Evolutionary conservation across 2,113 vertebrate genomes (phyloP).

Genomic region (Oplegnathus fasciatus): DNA sequence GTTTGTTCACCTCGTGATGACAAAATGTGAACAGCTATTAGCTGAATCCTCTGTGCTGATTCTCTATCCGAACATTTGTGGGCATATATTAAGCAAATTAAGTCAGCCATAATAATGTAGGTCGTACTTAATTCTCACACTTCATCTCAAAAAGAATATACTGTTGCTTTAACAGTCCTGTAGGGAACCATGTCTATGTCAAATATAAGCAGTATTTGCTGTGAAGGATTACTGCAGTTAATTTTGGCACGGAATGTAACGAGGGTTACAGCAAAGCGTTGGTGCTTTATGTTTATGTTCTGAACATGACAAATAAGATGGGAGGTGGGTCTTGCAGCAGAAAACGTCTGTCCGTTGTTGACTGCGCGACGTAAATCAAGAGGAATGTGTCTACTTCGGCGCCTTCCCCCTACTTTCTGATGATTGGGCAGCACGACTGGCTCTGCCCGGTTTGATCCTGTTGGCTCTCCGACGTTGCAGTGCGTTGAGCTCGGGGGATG

Average conservation of each 20-base stretch:
- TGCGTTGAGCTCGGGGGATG: background rate
- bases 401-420: conserved; percentile 20
- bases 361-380: background rate
- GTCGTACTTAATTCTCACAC: too few relatives aligned
- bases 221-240: background rate
- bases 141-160: background rate
- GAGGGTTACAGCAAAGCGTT: background rate
- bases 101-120: background rate
- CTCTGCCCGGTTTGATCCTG: conserved; percentile 68
- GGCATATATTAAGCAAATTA: background rate
- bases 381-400: conserved; percentile 12
- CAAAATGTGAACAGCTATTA: background rate
- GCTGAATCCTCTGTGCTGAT: background rate
- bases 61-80: background rate
- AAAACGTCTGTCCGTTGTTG: background rate
- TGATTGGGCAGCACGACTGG: conserved; percentile 46
- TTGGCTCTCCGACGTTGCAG: conserved; percentile 35
- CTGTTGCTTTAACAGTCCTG: background rate
- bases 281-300: background rate
- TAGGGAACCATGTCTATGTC: background rate
- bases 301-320: background rate
- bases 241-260: background rate
- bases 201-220: background rate
- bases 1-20: background rate
- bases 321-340: background rate